Percentiles rank a stretch among this genome's conserved stretches.
These are phyloP conservation scores for Geopemphigus sp. DNA, from an alignment of 1,140 invertebrate species.

Conservation along the genomic window DNA sequence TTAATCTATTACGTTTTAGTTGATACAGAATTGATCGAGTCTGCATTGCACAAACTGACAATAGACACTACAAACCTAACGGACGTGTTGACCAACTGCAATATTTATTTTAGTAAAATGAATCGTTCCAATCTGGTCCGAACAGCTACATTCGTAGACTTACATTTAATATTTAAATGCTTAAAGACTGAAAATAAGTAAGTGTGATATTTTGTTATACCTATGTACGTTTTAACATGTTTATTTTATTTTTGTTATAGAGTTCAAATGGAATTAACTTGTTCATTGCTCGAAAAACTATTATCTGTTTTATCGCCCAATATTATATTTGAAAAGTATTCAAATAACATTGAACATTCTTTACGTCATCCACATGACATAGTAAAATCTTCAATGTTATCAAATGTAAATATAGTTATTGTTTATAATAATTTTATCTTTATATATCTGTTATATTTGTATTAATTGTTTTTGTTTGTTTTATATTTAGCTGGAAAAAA, in stretches of 20 bases:
- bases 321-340: constrained; percentile 28
- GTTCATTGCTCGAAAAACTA: constrained; percentile 19
- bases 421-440: neutral
- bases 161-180: constrained; percentile 46
- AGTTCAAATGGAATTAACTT: constrained; percentile 25
- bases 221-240: neutral
- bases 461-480: neutral
- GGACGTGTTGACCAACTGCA: constrained; percentile 12
- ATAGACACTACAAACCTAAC: constrained; percentile 1
- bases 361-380: constrained; percentile 41
- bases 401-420: constrained; percentile 19
- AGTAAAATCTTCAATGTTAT: constrained; percentile 42
- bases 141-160: constrained; percentile 13
- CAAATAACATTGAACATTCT: constrained; percentile 32
- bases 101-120: constrained; percentile 17
- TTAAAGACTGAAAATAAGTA: constrained; percentile 44
- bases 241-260: constrained; percentile 16
- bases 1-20: constrained; percentile 17
- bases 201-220: neutral
- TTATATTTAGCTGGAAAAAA: constrained; percentile 31
- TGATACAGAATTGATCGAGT: constrained; percentile 4
- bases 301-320: constrained; percentile 16
- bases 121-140: constrained; percentile 11
- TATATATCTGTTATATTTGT: neutral
- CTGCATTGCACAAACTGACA: constrained; percentile 31